A percentile compares a stretch with the other conserved stretches of the same genome.
Conservation (phyloP, 2,797 vertebrate species). For the Sphaeramia orbicularis region DNA sequence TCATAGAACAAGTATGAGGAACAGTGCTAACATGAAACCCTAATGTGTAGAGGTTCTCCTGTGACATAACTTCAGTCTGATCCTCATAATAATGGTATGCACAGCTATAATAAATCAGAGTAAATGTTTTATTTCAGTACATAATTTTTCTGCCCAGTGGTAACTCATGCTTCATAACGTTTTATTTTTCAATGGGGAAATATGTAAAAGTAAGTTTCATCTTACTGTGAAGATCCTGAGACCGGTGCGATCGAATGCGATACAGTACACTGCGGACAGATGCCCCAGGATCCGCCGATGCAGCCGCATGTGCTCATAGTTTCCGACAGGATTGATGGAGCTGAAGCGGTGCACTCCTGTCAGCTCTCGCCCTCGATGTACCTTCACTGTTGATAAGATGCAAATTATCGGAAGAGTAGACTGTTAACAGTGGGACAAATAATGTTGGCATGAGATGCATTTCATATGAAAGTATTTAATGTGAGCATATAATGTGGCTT, state of each 20-base stretch:
- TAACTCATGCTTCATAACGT: too few relatives aligned
- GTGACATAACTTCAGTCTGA: neutral
- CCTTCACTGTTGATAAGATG: slow-evolving; percentile 86
- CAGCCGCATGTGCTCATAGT: slow-evolving; percentile 96
- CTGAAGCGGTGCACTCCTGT: slow-evolving; percentile 91
- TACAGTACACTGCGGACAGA: slow-evolving; percentile 98
- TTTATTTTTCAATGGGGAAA: neutral
- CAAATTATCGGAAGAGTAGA: slow-evolving; percentile 27
- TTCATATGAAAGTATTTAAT: slow-evolving; percentile 6
- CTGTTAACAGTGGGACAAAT: neutral
- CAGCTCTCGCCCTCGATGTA: slow-evolving; percentile 91
- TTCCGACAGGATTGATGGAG: slow-evolving; percentile 91
- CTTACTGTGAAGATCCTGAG: slow-evolving; percentile 99
- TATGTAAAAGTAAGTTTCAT: slow-evolving; percentile 5
- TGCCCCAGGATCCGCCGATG: slow-evolving; percentile 97
- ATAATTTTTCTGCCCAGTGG: too few relatives aligned
- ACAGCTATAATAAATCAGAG: neutral
- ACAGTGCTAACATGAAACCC: neutral
- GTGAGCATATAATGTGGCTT: neutral
- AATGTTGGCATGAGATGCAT: neutral
- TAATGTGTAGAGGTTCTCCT: neutral
- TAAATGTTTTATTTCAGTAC: too few relatives aligned
- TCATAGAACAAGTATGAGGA: neutral
- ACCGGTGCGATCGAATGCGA: slow-evolving; percentile 97
- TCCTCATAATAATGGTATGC: neutral